Conservation (phyloP, 2,113 vertebrate species). For the Caretta caretta region DNA sequence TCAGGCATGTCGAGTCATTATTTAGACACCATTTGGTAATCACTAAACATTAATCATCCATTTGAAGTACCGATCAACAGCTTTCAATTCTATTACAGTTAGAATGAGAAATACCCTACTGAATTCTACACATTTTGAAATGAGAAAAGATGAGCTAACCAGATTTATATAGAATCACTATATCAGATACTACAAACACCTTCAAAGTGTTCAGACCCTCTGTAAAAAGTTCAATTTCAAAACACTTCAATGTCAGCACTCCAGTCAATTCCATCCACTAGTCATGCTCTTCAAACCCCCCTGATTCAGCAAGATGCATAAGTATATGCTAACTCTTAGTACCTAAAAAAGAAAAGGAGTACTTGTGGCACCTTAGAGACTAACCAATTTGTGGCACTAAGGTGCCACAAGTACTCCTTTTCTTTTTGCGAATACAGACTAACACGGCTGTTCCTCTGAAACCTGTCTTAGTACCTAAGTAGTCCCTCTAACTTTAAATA, state of each 20-base stretch:
- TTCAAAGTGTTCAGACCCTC: background rate
- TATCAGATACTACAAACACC: background rate
- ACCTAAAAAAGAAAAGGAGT: too few species aligned
- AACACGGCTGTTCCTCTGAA: too few species aligned
- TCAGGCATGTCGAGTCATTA: rapidly evolving
- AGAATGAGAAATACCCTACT: too few species aligned
- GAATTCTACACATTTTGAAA: background rate
- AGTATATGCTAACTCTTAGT: background rate
- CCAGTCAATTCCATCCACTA: background rate
- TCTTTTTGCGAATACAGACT: too few species aligned
- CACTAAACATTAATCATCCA: too few species aligned
- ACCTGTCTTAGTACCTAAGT: background rate
- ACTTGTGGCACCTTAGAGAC: too few species aligned
- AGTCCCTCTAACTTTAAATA: background rate
- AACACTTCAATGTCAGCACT: background rate
- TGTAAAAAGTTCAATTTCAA: background rate
- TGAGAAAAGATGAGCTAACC: background rate
- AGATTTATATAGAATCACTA: background rate
- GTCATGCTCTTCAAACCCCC: background rate
- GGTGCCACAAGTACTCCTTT: too few species aligned
- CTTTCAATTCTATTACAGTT: background rate
- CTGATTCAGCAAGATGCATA: background rate
- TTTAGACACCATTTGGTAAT: too few species aligned
- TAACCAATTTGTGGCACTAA: too few species aligned
- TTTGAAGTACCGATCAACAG: too few species aligned